Evolutionary conservation across 2,888 invertebrate species (phyloP), one percentile per base, ranked within the genome.

Genomic region (Aspidapion aeneum): DNA sequence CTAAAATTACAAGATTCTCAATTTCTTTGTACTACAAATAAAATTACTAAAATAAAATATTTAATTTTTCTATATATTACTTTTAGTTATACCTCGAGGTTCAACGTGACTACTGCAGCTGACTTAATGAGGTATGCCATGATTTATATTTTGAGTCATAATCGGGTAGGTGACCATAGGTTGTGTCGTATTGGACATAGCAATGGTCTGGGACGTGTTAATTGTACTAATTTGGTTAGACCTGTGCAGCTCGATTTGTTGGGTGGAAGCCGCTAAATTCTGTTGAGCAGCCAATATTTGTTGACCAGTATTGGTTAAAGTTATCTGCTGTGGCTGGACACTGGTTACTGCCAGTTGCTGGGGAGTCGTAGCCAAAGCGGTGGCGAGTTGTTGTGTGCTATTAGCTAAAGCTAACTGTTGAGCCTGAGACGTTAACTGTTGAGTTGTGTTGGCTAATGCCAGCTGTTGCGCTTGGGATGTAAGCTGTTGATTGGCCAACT

Each of bases 81-180:
- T n/a, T n/a, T n/a, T n/a, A n/a, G n/a, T n/a, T n/a, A n/a, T n/a
- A n/a, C n/a, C n/a, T n/a, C n/a, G n/a, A n/a, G n/a, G n/a, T n/a
- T n/a, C n/a, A n/a, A n/a, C n/a, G n/a, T n/a, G n/a, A n/a, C n/a
- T n/a, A n/a, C n/a, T n/a, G n/a, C n/a, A n/a, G n/a, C n/a, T n/a
- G n/a, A n/a, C 5, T 35, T 68, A 75, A 70, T 75, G 75, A 20
- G 74, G 71, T 67, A 75, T 56, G 21, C 77, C 75, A 70, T 79
- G 79, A 62, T 73, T 78, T 63, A 84, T 80, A 66, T 81, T 82
- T 68, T 87, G 87, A 17, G 87, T 86, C 84, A 87, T 86, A 56
- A 88, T 86, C 1, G 88, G 87, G 73, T 86, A 87, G 1, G 87
- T 87, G 57, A 87, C 86, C 73, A 87, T 82, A 1, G 87, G 84